These are phyloP conservation scores for Gallinago nigripennis DNA, from an alignment of 2,797 vertebrate species.

Conservation along the genomic window DNA sequence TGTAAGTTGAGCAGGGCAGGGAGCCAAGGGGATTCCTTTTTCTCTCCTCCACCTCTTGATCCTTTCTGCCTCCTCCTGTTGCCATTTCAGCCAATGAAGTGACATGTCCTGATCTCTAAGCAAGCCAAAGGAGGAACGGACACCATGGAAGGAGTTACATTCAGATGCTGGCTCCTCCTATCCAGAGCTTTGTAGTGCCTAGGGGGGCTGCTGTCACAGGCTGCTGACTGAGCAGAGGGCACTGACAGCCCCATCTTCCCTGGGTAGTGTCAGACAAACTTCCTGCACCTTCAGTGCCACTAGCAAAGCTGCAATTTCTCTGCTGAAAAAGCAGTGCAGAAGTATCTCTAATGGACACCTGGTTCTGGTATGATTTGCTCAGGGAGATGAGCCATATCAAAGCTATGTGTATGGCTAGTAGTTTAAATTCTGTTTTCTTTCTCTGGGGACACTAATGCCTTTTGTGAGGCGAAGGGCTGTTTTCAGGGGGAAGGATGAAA, in stretches of 20 bases:
- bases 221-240: neutral
- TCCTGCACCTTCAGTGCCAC: neutral
- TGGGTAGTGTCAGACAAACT: neutral
- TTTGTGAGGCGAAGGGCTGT: neutral
- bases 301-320: neutral
- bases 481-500: neutral
- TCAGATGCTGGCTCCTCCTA: neutral
- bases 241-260: neutral
- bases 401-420: neutral
- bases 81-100: neutral
- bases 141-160: neutral
- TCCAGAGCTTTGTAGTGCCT: fast-evolving
- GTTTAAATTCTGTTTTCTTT: neutral
- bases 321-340: neutral
- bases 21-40: neutral
- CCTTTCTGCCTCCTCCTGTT: neutral
- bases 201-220: neutral
- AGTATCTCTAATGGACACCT: fast-evolving
- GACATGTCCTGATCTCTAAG: neutral
- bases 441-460: neutral
- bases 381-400: neutral
- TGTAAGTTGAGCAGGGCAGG: neutral
- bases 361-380: neutral
- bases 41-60: neutral
- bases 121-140: neutral